Base-by-base conservation (phyloP, 1,140 invertebrate species). In the Apocrypta bakeri region DNA sequence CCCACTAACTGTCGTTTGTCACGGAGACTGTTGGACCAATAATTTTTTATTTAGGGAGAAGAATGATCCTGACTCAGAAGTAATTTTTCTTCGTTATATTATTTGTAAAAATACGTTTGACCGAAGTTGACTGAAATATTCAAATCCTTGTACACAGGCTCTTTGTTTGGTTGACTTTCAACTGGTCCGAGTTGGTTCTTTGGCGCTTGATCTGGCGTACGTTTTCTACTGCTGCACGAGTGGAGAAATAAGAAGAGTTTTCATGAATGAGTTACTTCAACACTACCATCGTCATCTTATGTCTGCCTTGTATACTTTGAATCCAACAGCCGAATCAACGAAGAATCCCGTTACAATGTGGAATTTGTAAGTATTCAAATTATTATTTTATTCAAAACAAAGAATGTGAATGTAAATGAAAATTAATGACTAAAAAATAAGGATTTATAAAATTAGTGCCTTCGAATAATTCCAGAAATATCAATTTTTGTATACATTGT, bases 21-120 rank as follows among this genome's bases (percentile, higher is more conserved):
- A 96, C 84, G 95, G 95, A 0, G 95, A 96, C 82, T 96, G 95
- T 87, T 96, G 95, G 95, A 95, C 95, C 0, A 96, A 96, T 84
- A 96, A 96, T 88, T 93, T 96, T 84, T 86, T 96, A 1, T 96
- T 96, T 86, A 91, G 92, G 71, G 94, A 94, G 82, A 92, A 93
- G 21, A 87, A 91, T 42, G 89, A 90, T 0, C 88, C 92, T 72
- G 92, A 94, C 83, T 87, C 89, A 68, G 93, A 94, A 88, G 94
- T 94, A 86, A 83, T 27, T 42, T 25, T 42, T 74, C n/a, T n/a
- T n/a, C n/a, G n/a, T n/a, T 74, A 27, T 2, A 74, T 74, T 74
- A 74, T 12, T 66, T 21, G 14, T 33, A 21, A n/a, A 37, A 21
- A 11, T 71, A 27, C 25, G 6, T 11, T 3, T 68, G 61, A 2